A percentile compares a stretch with the other conserved stretches of the same genome.
These are phyloP conservation scores for Corythornis vintsioides DNA, from an alignment of 2,113 vertebrate genomes.

Conservation along the genomic window DNA sequence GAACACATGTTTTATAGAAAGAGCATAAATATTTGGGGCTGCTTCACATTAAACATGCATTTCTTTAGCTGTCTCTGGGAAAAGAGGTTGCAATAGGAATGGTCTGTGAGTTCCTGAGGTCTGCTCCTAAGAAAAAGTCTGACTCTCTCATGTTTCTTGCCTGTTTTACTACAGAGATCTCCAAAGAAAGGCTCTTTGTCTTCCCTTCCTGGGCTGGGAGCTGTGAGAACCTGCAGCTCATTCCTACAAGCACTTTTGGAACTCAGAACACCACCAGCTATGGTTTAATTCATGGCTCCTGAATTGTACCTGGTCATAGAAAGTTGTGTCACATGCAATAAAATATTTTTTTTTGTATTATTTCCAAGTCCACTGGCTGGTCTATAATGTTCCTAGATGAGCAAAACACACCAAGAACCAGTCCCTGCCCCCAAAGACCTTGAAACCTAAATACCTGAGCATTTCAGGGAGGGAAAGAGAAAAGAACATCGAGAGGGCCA, in stretches of 20 bases:
- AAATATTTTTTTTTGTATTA: not conserved
- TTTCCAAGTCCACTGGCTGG: not conserved
- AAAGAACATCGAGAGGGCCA: not conserved
- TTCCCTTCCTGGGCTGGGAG: not conserved
- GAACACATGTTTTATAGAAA: not conserved
- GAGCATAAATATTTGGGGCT: not conserved
- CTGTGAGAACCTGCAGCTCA: not conserved
- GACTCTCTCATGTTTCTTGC: not conserved
- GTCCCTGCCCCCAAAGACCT: not conserved
- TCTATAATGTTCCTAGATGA: not conserved
- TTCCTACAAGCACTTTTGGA: not conserved
- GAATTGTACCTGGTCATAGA: not conserved
- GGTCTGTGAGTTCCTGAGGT: not conserved
- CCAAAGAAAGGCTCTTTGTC: not conserved
- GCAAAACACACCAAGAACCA: not conserved
- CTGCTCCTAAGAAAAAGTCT: not conserved
- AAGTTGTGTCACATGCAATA: not conserved
- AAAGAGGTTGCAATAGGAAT: not conserved
- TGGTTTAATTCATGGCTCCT: not conserved
- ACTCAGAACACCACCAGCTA: not conserved
- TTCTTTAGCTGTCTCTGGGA: not conserved
- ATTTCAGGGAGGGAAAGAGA: not conserved
- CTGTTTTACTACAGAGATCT: not conserved
- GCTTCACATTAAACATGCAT: not conserved
- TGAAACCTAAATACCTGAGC: not conserved